Evolutionary conservation across 2,113 vertebrate genomes (phyloP).

Genomic region (Eulacestoma nigropectus): DNA sequence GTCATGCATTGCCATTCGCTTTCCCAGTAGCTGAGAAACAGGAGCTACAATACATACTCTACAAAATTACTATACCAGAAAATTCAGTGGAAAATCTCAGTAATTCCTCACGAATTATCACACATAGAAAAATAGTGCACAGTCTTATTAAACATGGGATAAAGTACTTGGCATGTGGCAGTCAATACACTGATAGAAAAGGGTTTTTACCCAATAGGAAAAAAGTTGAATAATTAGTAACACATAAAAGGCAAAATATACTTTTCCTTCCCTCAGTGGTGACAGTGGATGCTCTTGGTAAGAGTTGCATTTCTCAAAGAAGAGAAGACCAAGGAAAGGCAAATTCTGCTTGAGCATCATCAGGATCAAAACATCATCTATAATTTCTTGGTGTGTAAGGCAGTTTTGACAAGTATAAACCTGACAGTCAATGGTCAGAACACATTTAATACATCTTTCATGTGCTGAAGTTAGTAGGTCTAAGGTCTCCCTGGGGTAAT

Average conservation of each 20-base stretch:
- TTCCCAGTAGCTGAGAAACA: not conserved
- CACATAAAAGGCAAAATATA: not conserved
- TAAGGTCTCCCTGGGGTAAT: constrained; percentile 30
- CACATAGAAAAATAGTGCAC: not conserved
- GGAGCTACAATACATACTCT: not conserved
- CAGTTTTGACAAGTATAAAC: constrained; percentile 24
- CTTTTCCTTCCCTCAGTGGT: not conserved
- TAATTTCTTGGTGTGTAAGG: not conserved
- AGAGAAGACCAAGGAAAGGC: not conserved
- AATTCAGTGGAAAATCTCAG: not conserved
- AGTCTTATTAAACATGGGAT: not conserved
- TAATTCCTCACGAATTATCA: not conserved
- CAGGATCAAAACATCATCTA: not conserved
- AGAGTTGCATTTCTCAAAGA: not conserved
- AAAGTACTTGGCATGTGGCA: not conserved
- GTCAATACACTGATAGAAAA: not conserved
- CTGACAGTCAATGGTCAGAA: constrained; percentile 47
- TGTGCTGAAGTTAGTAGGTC: constrained; percentile 8
- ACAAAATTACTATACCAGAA: not conserved
- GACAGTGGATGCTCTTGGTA: not conserved
- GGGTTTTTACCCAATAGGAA: not conserved
- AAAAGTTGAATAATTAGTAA: not conserved
- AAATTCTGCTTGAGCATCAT: not conserved
- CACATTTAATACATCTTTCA: constrained; percentile 25
- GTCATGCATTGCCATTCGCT: not conserved